phyloP scores from a whole-genome alignment of 2,888 invertebrate species.

The Pedicia rivosa region DNA sequence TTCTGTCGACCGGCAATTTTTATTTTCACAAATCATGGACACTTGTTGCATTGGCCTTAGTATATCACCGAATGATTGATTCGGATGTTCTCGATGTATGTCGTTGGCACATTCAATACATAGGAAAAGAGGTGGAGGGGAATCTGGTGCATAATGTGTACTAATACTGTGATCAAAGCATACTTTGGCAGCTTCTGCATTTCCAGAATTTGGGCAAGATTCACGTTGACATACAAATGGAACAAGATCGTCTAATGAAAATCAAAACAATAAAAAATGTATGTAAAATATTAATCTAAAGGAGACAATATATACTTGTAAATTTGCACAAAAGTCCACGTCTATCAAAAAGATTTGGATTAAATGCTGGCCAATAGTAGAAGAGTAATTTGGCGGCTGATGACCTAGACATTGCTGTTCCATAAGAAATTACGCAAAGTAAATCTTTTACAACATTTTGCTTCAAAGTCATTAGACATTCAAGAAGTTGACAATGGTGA shows the following conservation, averaged over 20 bases:
- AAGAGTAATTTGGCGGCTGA: constrained; percentile 94
- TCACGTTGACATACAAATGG: constrained; percentile 82
- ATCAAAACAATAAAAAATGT: constrained; percentile 8
- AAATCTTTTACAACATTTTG: constrained; percentile 83
- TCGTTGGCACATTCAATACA: constrained; percentile 94
- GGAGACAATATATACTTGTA: constrained; percentile 45
- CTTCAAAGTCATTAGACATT: constrained; percentile 91
- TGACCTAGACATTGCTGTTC: constrained; percentile 82
- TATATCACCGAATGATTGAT: constrained; percentile 72
- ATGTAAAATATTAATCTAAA: constrained; percentile 4
- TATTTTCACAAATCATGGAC: constrained; percentile 91
- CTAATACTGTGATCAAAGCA: constrained; percentile 88
- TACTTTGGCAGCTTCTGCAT: constrained; percentile 79
- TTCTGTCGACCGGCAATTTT: constrained; percentile 86
- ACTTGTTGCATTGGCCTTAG: constrained; percentile 89
- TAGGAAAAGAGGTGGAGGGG: constrained; percentile 86
- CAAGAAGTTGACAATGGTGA: constrained; percentile 90
- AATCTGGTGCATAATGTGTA: constrained; percentile 69
- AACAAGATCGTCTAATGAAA: constrained; percentile 46
- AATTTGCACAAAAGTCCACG: constrained; percentile 76
- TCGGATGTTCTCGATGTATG: constrained; percentile 74
- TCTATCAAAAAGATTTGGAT: constrained; percentile 82
- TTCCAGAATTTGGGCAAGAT: constrained; percentile 75
- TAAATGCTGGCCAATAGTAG: constrained; percentile 98
- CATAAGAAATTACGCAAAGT: constrained; percentile 90